Percentiles rank a stretch among this genome's conserved stretches.
Conservation (phyloP, 2,888 invertebrate species). For the Acanthopleura granulata region DNA sequence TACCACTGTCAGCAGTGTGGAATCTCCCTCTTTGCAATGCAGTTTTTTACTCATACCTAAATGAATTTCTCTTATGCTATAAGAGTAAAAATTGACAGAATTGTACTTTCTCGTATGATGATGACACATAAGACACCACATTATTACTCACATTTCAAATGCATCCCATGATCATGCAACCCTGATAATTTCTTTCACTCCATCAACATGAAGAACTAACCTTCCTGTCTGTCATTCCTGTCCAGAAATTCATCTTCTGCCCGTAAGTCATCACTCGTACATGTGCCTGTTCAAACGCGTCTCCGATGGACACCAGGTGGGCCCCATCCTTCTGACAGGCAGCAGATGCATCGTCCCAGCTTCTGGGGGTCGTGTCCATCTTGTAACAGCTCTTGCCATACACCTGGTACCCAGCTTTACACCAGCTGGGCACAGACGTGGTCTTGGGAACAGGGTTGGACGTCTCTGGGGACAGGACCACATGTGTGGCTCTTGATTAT, state of each 20-base stretch:
- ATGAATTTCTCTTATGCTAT: too few species aligned
- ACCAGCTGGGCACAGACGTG: not conserved
- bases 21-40: too few species aligned
- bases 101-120: too few species aligned
- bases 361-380: not conserved
- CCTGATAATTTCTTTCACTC: too few species aligned
- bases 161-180: too few species aligned
- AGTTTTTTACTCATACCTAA: too few species aligned
- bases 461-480: conserved; percentile 1
- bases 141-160: too few species aligned
- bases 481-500: too few species aligned
- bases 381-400: conserved; percentile 12
- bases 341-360: conserved; percentile 6
- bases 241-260: conserved; percentile 1
- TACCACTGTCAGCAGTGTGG: too few species aligned
- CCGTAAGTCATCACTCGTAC: not conserved
- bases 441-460: not conserved
- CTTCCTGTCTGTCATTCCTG: conserved; percentile 12
- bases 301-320: conserved; percentile 4
- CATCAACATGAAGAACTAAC: not conserved
- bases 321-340: not conserved
- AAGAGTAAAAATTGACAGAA: too few species aligned
- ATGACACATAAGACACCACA: too few species aligned
- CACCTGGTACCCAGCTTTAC: conserved; percentile 3
- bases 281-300: conserved; percentile 8